phyloP scores from a whole-genome alignment of 37 sponge, comb jelly and placozoan genomes.

The Crambe crambe region DNA sequence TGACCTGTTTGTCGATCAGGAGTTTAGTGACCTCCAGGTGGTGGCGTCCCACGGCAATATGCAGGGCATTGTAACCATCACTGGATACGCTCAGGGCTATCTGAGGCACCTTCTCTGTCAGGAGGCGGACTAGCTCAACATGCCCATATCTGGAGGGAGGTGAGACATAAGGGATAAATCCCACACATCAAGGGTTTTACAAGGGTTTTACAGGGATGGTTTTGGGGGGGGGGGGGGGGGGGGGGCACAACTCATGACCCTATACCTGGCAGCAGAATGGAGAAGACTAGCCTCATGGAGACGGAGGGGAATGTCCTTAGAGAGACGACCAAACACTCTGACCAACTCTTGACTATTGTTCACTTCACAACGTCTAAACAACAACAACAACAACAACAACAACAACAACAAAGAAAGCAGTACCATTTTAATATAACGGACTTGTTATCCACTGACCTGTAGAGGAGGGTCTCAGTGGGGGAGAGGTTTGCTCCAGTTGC shows the following conservation, averaged over 20 bases:
- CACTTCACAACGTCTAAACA: constrained; percentile 41
- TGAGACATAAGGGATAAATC: not conserved
- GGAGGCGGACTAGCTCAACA: constrained; percentile 11
- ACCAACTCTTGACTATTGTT: constrained; percentile 34
- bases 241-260: no score
- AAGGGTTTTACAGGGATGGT: not conserved
- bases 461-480: constrained; percentile 14
- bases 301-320: constrained; percentile 46
- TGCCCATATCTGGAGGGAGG: constrained; percentile 32
- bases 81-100: constrained; percentile 27
- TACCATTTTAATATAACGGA: not conserved
- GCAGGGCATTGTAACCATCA: constrained; percentile 73
- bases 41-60: constrained; percentile 45
- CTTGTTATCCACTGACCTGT: constrained; percentile 29
- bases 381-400: not conserved
- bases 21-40: constrained; percentile 23
- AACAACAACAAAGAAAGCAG: not conserved
- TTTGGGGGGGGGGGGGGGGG: constrained; percentile 2
- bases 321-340: constrained; percentile 8
- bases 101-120: constrained; percentile 30
- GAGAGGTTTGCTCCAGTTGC: constrained; percentile 1
- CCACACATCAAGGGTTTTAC: not conserved
- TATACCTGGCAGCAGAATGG: constrained; percentile 58
- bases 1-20: constrained; percentile 11
- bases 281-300: constrained; percentile 50